Conservation (phyloP, 2,888 invertebrate genomes). For the Bimastos eiseni region DNA sequence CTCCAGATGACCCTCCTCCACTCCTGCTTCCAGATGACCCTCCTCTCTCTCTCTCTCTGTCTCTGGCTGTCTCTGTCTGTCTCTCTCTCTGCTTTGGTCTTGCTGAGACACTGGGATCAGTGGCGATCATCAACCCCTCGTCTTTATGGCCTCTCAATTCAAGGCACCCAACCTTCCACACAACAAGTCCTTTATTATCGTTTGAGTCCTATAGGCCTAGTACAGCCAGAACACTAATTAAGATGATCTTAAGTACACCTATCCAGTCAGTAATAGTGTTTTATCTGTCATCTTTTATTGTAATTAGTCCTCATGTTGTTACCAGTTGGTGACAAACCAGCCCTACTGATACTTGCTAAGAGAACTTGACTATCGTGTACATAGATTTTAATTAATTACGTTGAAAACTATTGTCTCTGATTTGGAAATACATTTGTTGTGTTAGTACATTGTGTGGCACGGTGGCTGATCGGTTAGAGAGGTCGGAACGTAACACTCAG, state of each 20-base stretch:
- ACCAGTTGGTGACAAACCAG: background rate
- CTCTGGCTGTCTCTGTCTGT: no score
- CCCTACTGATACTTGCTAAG: background rate
- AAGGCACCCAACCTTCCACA: background rate
- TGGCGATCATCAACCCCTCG: background rate
- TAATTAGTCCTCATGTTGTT: background rate
- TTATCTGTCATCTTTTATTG: background rate
- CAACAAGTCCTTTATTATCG: background rate
- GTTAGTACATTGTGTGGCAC: no score
- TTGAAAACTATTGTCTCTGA: no score
- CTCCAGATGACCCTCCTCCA: no score
- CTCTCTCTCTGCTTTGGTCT: background rate
- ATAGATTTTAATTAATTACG: no score
- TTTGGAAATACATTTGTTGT: no score
- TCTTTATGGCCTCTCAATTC: background rate
- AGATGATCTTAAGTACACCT: background rate
- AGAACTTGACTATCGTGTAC: no score
- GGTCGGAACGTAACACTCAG: no score
- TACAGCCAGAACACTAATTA: background rate
- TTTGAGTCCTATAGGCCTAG: no score
- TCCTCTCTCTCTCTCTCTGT: no score
- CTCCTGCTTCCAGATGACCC: no score
- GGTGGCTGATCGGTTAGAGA: no score
- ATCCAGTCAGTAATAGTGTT: background rate
- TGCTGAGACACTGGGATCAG: background rate